Evolutionary conservation across 2,797 vertebrate genomes (phyloP), one percentile per base, ranked within the genome.

Genomic region (Scarus forsteni): DNA sequence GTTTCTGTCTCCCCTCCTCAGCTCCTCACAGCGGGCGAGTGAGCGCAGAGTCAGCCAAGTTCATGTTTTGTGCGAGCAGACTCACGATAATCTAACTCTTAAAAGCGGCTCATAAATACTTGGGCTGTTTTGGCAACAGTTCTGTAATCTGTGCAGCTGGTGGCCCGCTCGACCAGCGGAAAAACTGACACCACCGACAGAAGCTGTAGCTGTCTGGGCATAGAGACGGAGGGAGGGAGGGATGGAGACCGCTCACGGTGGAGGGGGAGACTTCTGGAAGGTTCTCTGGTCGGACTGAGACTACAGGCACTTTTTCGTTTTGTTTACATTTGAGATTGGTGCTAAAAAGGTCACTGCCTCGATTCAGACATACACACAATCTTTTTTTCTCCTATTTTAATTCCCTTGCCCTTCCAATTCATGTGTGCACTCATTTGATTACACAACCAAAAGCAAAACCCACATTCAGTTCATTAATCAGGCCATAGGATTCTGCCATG

Each of bases 101-200:
- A 72, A 77, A 84, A 75, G 81, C 70, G 38, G 78, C 67, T 86
- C 79, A 75, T 73, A 73, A 85, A 86, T 77, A 80, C 72, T 73
- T 43, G 10, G 18, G 60, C 64, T 89, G 89, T 90, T 88, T 83
- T 85, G 85, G 84, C 82, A 89, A 89, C 89, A 90, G 36, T 6
- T 43, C 34, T 58, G 46, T 78, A 81, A 89, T 88, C 84, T 83
- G 74, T 83, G 77, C 74, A 86, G 85, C 83, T 85, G 79, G 73
- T 46, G 52, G 54, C 18, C 15, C 68, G 19, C n/a, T 35, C 43
- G 8, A 59, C 73, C 70, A 43, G 64, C 7, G 72, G 77, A 81
- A 88, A 86, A 85, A 77, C 46, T 66, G 49, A 79, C 74, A 61
- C 56, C 8, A 11, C 11, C 0, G 46, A n/a, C 16, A 3, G 7